These are phyloP conservation scores for Bombus superbus DNA, from an alignment of 1,140 invertebrate genomes.

Conservation along the genomic window DNA sequence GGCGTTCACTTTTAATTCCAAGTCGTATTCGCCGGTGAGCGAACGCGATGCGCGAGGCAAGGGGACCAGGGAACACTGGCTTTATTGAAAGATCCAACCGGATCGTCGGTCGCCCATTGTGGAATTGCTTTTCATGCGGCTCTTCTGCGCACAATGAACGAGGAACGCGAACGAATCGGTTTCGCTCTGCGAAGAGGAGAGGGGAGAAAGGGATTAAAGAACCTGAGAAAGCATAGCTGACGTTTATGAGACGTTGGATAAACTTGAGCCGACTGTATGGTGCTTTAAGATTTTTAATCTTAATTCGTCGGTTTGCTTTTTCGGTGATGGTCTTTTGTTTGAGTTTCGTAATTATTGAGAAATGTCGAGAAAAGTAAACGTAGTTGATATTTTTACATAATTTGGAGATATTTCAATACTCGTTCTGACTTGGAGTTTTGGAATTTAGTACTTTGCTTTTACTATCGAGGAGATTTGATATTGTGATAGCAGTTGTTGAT, in stretches of 20 bases:
- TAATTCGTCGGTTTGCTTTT: neutral
- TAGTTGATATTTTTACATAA: too few species aligned
- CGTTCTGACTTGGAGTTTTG: too few species aligned
- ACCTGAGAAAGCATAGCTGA: neutral
- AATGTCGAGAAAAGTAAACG: neutral
- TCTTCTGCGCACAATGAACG: conserved; percentile 18
- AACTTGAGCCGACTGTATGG: neutral
- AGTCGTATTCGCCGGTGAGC: conserved; percentile 2
- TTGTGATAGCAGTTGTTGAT: too few species aligned
- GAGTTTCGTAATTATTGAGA: neutral
- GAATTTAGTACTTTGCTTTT: too few species aligned
- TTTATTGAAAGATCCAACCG: conserved; percentile 29
- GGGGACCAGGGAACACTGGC: neutral
- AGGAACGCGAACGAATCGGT: conserved; percentile 28
- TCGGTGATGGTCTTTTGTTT: neutral
- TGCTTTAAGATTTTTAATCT: neutral
- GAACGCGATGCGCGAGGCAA: conserved; percentile 1
- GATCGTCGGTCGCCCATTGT: conserved; percentile 48
- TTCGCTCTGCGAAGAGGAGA: neutral
- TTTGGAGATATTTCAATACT: too few species aligned
- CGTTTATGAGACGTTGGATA: neutral
- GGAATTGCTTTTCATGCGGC: conserved; percentile 69
- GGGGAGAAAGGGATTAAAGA: neutral
- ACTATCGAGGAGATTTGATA: too few species aligned
- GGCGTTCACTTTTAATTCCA: conserved; percentile 14